A percentile compares a stretch with the other conserved stretches of the same genome.
Conservation (phyloP, 1,140 invertebrate species). For the Drosophila lacertosa region DNA sequence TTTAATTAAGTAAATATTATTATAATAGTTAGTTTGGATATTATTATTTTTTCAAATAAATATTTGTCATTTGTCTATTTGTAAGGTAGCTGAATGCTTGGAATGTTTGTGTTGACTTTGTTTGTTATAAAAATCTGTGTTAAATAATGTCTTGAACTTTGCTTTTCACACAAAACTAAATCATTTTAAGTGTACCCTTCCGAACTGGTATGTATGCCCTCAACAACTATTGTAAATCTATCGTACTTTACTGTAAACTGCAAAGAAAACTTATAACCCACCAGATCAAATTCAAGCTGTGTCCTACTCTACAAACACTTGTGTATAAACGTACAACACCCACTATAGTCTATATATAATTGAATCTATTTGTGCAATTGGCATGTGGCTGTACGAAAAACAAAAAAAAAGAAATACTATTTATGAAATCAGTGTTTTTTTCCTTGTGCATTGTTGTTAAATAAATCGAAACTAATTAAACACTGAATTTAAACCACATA, state of each 20-base stretch:
- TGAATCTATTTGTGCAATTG: constrained; percentile 78
- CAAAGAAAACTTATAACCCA: neutral
- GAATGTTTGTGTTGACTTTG: constrained; percentile 13
- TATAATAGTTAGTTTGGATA: too few relatives aligned
- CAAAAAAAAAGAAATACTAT: constrained; percentile 29
- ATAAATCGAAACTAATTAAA: constrained; percentile 1
- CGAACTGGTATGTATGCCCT: constrained; percentile 80
- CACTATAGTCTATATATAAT: constrained; percentile 39
- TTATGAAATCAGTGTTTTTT: constrained; percentile 54
- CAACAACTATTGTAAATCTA: constrained; percentile 54
- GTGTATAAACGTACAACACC: constrained; percentile 60
- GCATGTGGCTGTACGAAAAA: constrained; percentile 71
- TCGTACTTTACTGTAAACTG: constrained; percentile 24
- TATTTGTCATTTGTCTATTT: neutral
- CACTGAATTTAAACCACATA: constrained; percentile 26
- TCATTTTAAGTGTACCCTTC: constrained; percentile 78
- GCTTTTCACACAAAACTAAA: constrained; percentile 54
- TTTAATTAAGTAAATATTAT: too few relatives aligned
- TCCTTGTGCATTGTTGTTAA: constrained; percentile 5
- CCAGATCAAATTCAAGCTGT: constrained; percentile 25
- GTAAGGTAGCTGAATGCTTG: neutral
- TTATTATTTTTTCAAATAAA: neutral
- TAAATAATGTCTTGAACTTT: constrained; percentile 43
- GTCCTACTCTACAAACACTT: constrained; percentile 36
- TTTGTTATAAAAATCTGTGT: constrained; percentile 29